These are phyloP conservation scores for Amphiprion percula DNA, from an alignment of 2,113 vertebrate species.

Conservation along the genomic window DNA sequence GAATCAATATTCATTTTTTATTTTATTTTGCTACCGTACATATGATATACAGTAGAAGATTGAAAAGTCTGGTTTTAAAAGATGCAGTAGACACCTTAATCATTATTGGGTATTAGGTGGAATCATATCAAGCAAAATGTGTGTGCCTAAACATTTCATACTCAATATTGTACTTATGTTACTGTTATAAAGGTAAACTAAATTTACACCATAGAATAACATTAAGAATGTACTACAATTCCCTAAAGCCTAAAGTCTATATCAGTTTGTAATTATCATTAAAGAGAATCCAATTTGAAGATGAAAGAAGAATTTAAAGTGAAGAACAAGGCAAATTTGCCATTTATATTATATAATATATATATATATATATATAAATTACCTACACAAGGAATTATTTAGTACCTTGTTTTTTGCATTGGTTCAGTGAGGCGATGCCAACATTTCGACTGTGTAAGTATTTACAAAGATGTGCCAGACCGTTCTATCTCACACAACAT, in stretches of 20 bases:
- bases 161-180: not conserved
- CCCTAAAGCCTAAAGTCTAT: not conserved
- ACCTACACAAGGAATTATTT: constrained; percentile 7
- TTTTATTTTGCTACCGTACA: constrained; percentile 36
- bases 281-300: not conserved
- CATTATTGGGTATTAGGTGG: not conserved
- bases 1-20: constrained; percentile 39
- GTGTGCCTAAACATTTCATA: constrained; percentile 5
- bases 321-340: not conserved
- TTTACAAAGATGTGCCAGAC: not conserved
- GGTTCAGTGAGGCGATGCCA: not conserved
- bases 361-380: not conserved
- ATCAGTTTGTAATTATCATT: not conserved
- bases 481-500: too few species aligned
- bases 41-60: constrained; percentile 6
- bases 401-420: not conserved
- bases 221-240: constrained; percentile 7
- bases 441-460: constrained; percentile 11
- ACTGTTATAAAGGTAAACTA: not conserved
- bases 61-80: constrained; percentile 53
- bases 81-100: not conserved
- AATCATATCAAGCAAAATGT: not conserved
- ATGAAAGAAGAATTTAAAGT: not conserved
- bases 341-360: not conserved
- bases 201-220: not conserved